These are phyloP conservation scores for Chromis chromis DNA, from an alignment of 2,797 vertebrate genomes.

Conservation along the genomic window DNA sequence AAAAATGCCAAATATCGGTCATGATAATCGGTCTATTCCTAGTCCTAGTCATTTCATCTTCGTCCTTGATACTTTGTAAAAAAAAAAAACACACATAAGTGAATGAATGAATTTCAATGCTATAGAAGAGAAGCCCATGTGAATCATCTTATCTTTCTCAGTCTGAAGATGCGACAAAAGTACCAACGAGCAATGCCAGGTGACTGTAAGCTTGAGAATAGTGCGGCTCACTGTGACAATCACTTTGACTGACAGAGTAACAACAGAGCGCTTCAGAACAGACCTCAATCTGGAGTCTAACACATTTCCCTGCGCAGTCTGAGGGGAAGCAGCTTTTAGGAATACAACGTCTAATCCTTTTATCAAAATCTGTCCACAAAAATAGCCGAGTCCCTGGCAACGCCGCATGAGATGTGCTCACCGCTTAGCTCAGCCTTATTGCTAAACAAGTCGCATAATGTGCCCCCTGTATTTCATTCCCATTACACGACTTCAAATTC, in stretches of 20 bases:
- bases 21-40: too few relatives aligned
- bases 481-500: constrained; percentile 58
- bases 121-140: constrained; percentile 20
- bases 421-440: constrained; percentile 49
- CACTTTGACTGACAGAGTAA: constrained; percentile 70
- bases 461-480: constrained; percentile 57
- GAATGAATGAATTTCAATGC: constrained; percentile 5
- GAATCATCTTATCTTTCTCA: constrained; percentile 12
- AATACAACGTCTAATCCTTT: constrained; percentile 69
- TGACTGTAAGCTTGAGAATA: constrained; percentile 26
- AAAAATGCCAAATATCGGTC: too few relatives aligned
- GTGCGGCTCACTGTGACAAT: constrained; percentile 62
- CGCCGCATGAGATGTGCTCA: constrained; percentile 33
- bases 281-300: constrained; percentile 61
- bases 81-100: not conserved
- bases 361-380: constrained; percentile 68
- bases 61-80: too few relatives aligned
- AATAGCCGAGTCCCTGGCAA: constrained; percentile 37
- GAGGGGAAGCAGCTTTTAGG: constrained; percentile 64
- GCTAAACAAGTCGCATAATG: constrained; percentile 58
- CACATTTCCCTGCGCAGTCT: constrained; percentile 65
- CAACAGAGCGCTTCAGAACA: constrained; percentile 58
- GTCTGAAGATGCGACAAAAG: constrained; percentile 30
- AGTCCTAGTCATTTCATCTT: too few relatives aligned
- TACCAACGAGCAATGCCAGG: not conserved